Evolutionary conservation across 2,888 invertebrate genomes (phyloP).

Genomic region (Nomada ferruginata): DNA sequence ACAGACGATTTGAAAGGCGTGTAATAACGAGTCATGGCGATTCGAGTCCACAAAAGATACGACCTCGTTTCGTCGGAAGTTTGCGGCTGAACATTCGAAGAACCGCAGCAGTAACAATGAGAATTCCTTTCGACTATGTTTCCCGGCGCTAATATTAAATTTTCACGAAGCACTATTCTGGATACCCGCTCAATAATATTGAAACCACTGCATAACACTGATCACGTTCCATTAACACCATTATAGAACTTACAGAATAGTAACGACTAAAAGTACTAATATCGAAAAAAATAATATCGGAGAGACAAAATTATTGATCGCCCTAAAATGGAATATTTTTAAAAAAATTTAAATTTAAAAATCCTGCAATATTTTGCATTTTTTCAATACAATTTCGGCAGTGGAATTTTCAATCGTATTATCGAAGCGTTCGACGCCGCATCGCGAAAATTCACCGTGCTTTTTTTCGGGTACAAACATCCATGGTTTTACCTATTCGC

Average conservation of each 20-base stretch:
- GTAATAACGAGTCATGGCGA: constrained; percentile 14
- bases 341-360: no score
- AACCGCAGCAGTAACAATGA: constrained; percentile 38
- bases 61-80: constrained; percentile 2
- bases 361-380: no score
- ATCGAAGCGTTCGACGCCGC: no score
- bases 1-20: constrained; percentile 4
- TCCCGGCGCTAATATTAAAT: constrained; percentile 31
- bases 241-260: no score
- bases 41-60: constrained; percentile 18
- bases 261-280: no score
- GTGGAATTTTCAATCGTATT: no score
- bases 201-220: neutral
- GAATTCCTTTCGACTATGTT: constrained; percentile 37
- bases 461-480: no score
- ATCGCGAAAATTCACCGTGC: no score
- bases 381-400: no score
- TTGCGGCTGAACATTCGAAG: constrained; percentile 27
- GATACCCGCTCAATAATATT: constrained; percentile 1
- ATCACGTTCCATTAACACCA: neutral
- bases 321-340: no score
- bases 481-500: neutral
- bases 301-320: neutral
- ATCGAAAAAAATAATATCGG: no score
- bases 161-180: constrained; percentile 18